A percentile compares a stretch with the other conserved stretches of the same genome.
Conservation (phyloP, 2,888 invertebrate genomes). For the Thera britannica region DNA sequence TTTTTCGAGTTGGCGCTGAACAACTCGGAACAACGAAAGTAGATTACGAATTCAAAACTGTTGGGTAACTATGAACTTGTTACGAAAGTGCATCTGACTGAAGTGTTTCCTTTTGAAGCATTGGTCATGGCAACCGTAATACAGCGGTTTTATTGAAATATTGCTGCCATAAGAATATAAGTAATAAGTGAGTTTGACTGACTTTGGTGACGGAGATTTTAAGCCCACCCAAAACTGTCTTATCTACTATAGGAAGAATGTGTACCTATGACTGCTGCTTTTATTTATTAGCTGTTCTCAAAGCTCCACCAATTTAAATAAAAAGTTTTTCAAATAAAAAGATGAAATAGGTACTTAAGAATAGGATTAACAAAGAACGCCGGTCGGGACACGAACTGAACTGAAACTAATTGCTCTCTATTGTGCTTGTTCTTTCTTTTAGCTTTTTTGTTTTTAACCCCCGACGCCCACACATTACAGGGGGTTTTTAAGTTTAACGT, state of each 20-base stretch:
- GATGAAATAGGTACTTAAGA: constrained; percentile 1
- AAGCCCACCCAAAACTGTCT: too few relatives aligned
- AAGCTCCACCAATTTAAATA: background rate
- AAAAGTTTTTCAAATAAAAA: constrained; percentile 6
- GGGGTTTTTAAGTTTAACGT: too few relatives aligned
- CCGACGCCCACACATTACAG: too few relatives aligned
- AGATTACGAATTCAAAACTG: constrained; percentile 21
- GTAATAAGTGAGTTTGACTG: too few relatives aligned
- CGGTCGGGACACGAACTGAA: constrained; percentile 19
- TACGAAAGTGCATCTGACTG: constrained; percentile 2
- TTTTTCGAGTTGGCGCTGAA: constrained; percentile 11
- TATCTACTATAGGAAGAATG: too few relatives aligned
- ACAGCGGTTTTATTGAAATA: background rate
- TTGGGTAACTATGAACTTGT: constrained; percentile 13
- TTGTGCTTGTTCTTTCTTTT: background rate
- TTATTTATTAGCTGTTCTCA: background rate
- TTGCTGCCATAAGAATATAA: background rate
- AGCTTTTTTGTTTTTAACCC: too few relatives aligned
- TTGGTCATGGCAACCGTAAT: too few relatives aligned
- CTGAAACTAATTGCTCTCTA: constrained; percentile 38
- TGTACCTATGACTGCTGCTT: too few relatives aligned
- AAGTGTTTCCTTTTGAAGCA: background rate
- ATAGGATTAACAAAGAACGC: constrained; percentile 16
- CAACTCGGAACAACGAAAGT: constrained; percentile 15
- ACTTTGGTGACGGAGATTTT: too few relatives aligned